A percentile compares a stretch with the other conserved stretches of the same genome.
These are phyloP conservation scores for Intellagama lesueurii DNA, from an alignment of 2,797 vertebrate genomes.

Conservation along the genomic window DNA sequence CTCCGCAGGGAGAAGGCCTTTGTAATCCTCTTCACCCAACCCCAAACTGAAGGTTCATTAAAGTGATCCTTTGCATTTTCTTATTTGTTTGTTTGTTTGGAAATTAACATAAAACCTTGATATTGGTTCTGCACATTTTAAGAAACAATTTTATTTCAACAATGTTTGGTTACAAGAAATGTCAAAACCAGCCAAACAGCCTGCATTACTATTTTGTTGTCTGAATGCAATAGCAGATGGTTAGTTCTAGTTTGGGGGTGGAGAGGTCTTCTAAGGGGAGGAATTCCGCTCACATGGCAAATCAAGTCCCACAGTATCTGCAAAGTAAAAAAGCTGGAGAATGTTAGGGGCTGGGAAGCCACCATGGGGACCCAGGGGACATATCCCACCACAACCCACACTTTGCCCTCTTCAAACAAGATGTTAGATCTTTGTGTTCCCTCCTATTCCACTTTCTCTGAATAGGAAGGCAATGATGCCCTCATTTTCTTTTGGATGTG, in stretches of 20 bases:
- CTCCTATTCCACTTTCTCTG: neutral
- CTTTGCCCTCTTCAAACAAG: neutral
- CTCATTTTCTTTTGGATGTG: neutral
- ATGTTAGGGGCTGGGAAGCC: no score
- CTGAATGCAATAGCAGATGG: neutral
- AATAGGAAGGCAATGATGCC: neutral
- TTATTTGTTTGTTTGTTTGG: neutral
- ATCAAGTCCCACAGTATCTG: no score
- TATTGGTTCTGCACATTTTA: neutral
- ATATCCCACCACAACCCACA: no score
- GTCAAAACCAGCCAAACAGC: neutral
- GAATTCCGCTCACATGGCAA: no score
- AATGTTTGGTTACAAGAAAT: neutral
- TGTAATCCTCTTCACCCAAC: neutral
- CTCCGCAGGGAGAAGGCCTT: neutral
- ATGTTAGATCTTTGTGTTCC: neutral
- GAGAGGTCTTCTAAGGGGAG: no score
- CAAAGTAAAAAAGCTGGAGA: no score
- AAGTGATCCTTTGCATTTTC: neutral
- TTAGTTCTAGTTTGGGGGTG: no score
- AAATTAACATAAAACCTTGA: no score
- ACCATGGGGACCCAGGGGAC: no score
- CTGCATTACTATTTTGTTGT: neutral
- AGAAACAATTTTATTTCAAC: neutral
- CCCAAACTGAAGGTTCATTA: neutral